Base-by-base conservation (phyloP, 2,888 invertebrate species). In the Spodoptera littoralis region DNA sequence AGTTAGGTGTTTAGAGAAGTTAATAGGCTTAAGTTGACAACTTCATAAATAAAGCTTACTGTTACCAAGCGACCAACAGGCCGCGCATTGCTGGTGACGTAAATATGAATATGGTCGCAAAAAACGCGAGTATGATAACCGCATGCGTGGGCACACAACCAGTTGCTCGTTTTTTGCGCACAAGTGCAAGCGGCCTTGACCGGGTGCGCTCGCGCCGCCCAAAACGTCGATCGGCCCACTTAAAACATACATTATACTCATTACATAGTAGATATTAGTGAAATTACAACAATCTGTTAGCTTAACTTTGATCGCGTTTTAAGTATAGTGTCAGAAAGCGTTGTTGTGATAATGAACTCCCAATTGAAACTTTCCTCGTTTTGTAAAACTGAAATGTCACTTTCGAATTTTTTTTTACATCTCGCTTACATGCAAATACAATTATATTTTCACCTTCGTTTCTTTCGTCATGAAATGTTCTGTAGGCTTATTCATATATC, bases 121-220 rank as follows among this genome's bases (percentile, higher is more conserved):
- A 81, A 82, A 81, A 74, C 56, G 58, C 60, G 66, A 68, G 85
- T 85, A 86, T 86, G 83, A 87, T 86, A 87, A 86, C 81, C 84
- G 80, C 84, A 88, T 88, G 88, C 86, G 90, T 87, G 88, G 86
- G 88, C 84, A 77, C 84, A 86, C 85, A 92, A 93, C 92, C 90
- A 88, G 92, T 90, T 87, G 83, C 74, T 66, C 22, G 79, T 91
- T 92, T 92, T 93, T 94, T 93, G 91, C 91, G 85, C 82, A 80
- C 88, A 88, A 88, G 89, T 92, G 91, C 90, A 90, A 84, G 88
- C 86, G 93, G 81, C 94, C 94, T 94, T 94, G 94, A 93, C 94
- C 93, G 87, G 81, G 84, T 84, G 87, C 77, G 70, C 57, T 57
- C 80, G 80, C 65, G 73, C 81, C 82, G 86, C 87, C 91, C 85